Evolutionary conservation across 2,888 invertebrate species (phyloP), one percentile per base, ranked within the genome.

Genomic region (Eilema griseolum): DNA sequence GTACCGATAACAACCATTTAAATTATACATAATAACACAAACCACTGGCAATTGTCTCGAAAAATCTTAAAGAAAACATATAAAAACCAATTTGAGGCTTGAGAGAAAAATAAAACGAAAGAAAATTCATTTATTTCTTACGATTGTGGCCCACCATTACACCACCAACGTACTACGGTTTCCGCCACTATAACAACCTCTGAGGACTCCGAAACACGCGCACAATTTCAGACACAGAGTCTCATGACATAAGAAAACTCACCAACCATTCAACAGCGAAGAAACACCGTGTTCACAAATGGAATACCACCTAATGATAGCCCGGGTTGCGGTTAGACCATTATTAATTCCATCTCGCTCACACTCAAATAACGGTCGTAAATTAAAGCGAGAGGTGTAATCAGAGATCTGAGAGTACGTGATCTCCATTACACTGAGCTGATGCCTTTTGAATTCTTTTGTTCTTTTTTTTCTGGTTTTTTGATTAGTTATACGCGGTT

Each of bases 351-450:
- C 86, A 77, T 94, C 95, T 89, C 93, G 69, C 89, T 95, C 92
- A 82, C 90, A 88, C 94, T 82, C 78, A 74, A 69, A 76, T 79
- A 77, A 79, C 77, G 73, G 79, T 79, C 82, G 84, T 87, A 88
- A 90, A 92, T 91, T 90, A 91, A 90, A 94, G 90, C 83, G 91
- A 89, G 92, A 93, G 86, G 86, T 83, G 79, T 85, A 89, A 92
- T 90, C 90, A 87, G 86, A 87, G 89, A 91, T 90, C 90, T 85
- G 86, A 86, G 78, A 83, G 88, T 93, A 93, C 95, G 95, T 95
- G 95, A 94, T 95, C 93, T 92, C 95, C 93, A 95, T 95, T 94
- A 95, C 90, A 87, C 87, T 85, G 83, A 85, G 87, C 88, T 91
- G 90, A 92, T 92, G 90, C 89, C 89, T 91, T 90, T 92, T 90